Conservation (phyloP, 2,113 vertebrate species). For the Pedionomus torquatus region DNA sequence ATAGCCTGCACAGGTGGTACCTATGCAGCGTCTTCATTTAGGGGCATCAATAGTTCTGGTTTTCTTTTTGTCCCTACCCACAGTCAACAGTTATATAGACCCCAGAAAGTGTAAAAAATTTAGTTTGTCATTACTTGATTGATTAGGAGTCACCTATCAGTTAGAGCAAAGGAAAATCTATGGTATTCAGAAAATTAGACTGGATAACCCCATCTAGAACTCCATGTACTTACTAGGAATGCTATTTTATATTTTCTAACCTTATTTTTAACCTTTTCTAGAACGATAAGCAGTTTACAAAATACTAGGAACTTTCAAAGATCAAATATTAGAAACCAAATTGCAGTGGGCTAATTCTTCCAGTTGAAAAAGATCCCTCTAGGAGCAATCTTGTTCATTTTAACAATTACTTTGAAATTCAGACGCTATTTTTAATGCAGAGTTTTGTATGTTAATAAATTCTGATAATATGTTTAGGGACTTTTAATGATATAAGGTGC, state of each 20-base stretch:
- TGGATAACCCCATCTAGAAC: background rate
- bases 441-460: background rate
- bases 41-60: rapidly evolving
- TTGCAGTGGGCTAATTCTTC: background rate
- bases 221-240: background rate
- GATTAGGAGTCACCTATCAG: background rate
- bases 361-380: background rate
- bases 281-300: background rate
- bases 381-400: background rate
- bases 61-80: background rate
- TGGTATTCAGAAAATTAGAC: background rate
- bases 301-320: background rate
- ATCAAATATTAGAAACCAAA: background rate
- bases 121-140: background rate
- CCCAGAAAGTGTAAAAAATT: background rate
- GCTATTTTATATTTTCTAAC: background rate
- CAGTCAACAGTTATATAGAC: background rate
- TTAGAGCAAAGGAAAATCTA: background rate
- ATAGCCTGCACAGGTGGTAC: background rate
- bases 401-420: background rate
- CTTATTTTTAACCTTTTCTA: background rate
- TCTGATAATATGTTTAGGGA: background rate
- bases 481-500: background rate
- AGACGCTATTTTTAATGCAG: background rate
- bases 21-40: background rate